Evolutionary conservation across 2,797 vertebrate species (phyloP).

Genomic region (Acrossocheilus fasciatus): DNA sequence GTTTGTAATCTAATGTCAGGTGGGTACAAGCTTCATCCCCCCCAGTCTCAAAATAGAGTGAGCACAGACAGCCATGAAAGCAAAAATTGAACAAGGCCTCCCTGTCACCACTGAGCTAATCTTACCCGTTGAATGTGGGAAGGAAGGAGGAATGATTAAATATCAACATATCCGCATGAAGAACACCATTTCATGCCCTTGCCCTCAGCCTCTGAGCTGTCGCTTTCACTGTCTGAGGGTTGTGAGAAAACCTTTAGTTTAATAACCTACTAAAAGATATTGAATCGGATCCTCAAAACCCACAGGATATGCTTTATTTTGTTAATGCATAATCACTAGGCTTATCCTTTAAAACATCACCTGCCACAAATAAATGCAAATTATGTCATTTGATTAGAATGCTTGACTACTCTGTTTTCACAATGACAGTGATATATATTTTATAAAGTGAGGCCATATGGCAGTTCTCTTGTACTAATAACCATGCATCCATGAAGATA

Average conservation of each 20-base stretch:
- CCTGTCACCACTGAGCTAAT: conserved; percentile 64
- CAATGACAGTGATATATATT: not conserved
- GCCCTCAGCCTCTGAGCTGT: conserved; percentile 30
- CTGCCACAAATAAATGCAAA: conserved; percentile 16
- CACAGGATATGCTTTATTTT: not conserved
- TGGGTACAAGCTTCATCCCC: conserved; percentile 65
- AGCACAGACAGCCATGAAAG: conserved; percentile 62
- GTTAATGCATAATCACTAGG: not conserved
- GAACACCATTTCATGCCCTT: conserved; percentile 37
- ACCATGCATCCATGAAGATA: conserved; percentile 33
- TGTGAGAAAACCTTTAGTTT: conserved; percentile 19
- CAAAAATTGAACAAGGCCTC: conserved; percentile 68
- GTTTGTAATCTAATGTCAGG: conserved; percentile 71
- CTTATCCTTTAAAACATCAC: conserved; percentile 8
- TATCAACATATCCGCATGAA: conserved; percentile 46
- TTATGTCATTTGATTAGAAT: not conserved
- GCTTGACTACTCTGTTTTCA: conserved; percentile 2
- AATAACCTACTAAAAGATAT: conserved; percentile 9
- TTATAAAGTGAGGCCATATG: not conserved
- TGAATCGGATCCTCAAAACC: not conserved
- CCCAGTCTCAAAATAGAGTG: conserved; percentile 54
- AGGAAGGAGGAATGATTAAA: conserved; percentile 63
- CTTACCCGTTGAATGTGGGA: conserved; percentile 61
- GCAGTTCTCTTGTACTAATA: conserved; percentile 10
- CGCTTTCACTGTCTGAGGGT: not conserved